Evolutionary conservation across 30 jellyfish, hydroid and myxozoan species (phyloP), one percentile per base, ranked within the genome.

Genomic region (Rhopilema esculentum): DNA sequence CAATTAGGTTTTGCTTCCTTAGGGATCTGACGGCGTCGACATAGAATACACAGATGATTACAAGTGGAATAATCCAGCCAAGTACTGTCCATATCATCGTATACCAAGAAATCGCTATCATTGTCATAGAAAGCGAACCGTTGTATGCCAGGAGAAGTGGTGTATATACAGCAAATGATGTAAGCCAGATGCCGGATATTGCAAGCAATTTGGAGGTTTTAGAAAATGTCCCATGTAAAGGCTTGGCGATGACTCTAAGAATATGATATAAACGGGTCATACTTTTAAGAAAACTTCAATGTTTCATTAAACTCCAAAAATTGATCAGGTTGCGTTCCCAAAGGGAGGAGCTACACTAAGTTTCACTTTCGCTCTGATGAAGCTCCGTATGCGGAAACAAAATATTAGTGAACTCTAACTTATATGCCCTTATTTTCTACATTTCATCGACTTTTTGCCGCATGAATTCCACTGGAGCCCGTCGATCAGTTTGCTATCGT

Each of bases 161-260:
- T 23, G 33, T 17, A 16, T 20, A 32, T 20, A 23, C 52, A 18
- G 77, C 33, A 23, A 66, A 7, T 20, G 77, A 66, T 21, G 23
- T 1, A 23, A 66, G 50, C 77, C 77, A 66, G 16, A 32, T 66
- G 33, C 77, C 30, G 19, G 9, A 29, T 23, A 66, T 66, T 20
- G 77, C 77, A 20, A 23, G 4, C 19, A 66, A 21, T 32, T 32
- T 66, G 50, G 16, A 16, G 21, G 30, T 23, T 32, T 23, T 29
- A 1, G 77, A 66, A 66, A 19, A 16, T 1, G 50, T 29, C 1
- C 50, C 33, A 18, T 23, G 18, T 32, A 66, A 16, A 20, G 77
- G 77, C 77, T 66, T 66, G 6, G 77, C 23, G 30, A 66, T 66
- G 12, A 66, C 19, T 32, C 77, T 66, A 9, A n/a, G n/a, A n/a